Conservation (phyloP, 1,140 invertebrate species). For the Ips typographus region DNA sequence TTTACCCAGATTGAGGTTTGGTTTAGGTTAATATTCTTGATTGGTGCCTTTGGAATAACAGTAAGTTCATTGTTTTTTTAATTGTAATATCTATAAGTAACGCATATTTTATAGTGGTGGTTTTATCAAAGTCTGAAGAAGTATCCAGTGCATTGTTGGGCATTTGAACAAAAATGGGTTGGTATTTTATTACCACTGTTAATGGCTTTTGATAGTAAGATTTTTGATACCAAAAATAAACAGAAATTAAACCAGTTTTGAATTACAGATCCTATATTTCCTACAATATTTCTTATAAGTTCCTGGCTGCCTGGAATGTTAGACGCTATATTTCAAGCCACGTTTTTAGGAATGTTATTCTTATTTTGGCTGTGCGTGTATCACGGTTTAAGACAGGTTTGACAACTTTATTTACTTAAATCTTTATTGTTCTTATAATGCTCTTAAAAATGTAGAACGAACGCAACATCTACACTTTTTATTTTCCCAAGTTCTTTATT, state of each 20-base stretch:
- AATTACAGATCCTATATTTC: constrained; percentile 87
- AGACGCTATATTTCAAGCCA: constrained; percentile 87
- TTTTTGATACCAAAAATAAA: not conserved
- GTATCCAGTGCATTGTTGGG: constrained; percentile 91
- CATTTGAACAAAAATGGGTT: constrained; percentile 97
- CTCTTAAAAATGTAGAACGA: constrained; percentile 67
- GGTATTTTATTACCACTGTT: constrained; percentile 85
- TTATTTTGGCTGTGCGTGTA: constrained; percentile 95
- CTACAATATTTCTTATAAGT: constrained; percentile 84
- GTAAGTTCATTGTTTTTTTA: constrained; percentile 61
- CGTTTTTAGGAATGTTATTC: constrained; percentile 83
- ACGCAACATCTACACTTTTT: constrained; percentile 81
- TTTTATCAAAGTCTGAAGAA: constrained; percentile 86
- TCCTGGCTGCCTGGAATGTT: constrained; percentile 89
- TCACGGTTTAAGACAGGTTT: constrained; percentile 81
- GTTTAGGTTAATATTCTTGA: constrained; percentile 91
- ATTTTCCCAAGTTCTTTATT: constrained; percentile 86
- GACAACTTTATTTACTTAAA: constrained; percentile 57
- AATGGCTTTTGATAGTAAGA: constrained; percentile 88
- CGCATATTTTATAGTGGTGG: constrained; percentile 73
- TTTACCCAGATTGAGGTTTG: constrained; percentile 97
- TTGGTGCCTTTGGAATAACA: constrained; percentile 82
- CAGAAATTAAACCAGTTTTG: not conserved
- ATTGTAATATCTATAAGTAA: constrained; percentile 7
- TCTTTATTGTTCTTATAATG: constrained; percentile 10